These are phyloP conservation scores for Stomatorhinus ivindoensis DNA, from an alignment of 2,113 vertebrate species.

Conservation along the genomic window DNA sequence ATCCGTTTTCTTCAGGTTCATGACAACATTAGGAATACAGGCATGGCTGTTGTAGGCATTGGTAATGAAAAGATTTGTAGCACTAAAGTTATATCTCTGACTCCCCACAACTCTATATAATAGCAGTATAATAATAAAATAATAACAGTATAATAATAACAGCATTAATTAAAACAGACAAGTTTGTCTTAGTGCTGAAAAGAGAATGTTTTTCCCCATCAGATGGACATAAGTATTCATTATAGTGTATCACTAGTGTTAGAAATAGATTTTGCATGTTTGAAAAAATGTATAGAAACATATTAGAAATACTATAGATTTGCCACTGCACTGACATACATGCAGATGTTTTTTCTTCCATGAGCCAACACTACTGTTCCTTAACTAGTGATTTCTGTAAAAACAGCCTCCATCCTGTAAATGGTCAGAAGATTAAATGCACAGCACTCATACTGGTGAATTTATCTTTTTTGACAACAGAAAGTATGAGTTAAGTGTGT, in stretches of 20 bases:
- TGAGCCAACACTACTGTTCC: neutral
- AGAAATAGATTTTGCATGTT: neutral
- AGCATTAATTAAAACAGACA: neutral
- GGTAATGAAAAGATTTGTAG: neutral
- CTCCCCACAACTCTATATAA: neutral
- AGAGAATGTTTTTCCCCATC: neutral
- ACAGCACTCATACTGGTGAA: neutral
- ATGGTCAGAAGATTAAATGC: neutral
- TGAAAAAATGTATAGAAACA: neutral
- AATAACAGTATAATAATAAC: neutral
- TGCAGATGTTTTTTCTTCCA: neutral
- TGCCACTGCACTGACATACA: neutral
- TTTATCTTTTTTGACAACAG: neutral
- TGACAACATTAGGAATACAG: neutral
- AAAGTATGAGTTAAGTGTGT: neutral
- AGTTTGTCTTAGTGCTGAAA: neutral
- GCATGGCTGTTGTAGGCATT: neutral
- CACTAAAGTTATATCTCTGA: neutral
- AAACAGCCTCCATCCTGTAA: neutral
- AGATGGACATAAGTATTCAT: neutral
- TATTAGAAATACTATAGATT: neutral
- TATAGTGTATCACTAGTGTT: neutral
- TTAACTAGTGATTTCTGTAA: neutral
- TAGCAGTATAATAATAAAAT: neutral
- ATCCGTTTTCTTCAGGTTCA: neutral